phyloP scores from a whole-genome alignment of 2,888 invertebrate species.

The Pachydiplax longipennis region DNA sequence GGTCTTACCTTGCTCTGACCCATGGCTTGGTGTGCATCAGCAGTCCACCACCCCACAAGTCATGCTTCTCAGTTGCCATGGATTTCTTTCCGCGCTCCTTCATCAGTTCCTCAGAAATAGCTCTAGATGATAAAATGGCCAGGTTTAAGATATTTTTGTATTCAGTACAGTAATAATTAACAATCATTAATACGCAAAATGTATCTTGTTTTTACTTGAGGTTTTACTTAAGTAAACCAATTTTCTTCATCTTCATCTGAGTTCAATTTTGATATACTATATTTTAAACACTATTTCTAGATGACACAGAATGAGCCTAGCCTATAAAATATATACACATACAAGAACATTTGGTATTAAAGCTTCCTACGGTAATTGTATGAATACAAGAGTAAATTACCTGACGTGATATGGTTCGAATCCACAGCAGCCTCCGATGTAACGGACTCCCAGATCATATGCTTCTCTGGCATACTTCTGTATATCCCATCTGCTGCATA shows the following conservation, averaged over 20 bases:
- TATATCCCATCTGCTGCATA: conserved; percentile 59
- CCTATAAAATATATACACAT: background rate
- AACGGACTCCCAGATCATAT: conserved; percentile 58
- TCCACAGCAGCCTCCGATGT: conserved; percentile 60
- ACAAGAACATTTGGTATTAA: background rate
- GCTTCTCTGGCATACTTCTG: conserved; percentile 58
- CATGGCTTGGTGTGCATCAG: conserved; percentile 61
- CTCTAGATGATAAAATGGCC: conserved; percentile 49
- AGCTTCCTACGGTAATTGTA: background rate
- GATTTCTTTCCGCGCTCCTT: conserved; percentile 55
- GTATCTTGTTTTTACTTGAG: too few relatives aligned
- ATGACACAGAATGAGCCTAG: background rate
- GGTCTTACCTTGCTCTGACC: conserved; percentile 57
- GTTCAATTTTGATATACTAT: too few relatives aligned
- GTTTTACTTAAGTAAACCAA: too few relatives aligned
- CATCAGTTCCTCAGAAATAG: conserved; percentile 58
- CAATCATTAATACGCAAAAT: too few relatives aligned
- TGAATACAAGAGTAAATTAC: conserved; percentile 47
- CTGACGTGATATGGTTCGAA: conserved; percentile 59
- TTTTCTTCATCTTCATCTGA: too few relatives aligned
- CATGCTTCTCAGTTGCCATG: conserved; percentile 56
- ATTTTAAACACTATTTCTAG: too few relatives aligned
- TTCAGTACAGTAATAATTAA: too few relatives aligned
- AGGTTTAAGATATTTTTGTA: too few relatives aligned
- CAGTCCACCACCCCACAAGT: conserved; percentile 58